Evolutionary conservation across 2,113 vertebrate species (phyloP), one percentile per base, ranked within the genome.

Genomic region (Daubentonia madagascariensis): DNA sequence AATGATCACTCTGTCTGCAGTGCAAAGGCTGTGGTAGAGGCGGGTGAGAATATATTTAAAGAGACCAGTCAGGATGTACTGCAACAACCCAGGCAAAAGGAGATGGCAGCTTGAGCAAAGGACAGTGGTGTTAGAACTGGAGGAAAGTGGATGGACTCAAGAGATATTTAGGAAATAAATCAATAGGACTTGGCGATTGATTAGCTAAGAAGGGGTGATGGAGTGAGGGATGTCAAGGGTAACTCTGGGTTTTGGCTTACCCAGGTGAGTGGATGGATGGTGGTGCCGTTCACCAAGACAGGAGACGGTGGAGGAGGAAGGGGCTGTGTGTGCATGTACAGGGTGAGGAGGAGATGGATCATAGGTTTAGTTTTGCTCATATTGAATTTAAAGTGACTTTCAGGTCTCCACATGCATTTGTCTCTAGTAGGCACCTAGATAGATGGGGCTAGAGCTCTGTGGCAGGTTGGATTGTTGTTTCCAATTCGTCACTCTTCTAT

Each of bases 341-440:
- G 22, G 30, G 30, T 50, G 6, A 83, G 67, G 37, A 43, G n/a
- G 30, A 91, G 61, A 83, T 59, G 48, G 20, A 91, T 88, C 75
- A 61, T 18, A 50, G 3, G 8, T 76, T 67, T 30, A 11, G 8
- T 84, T 94, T 79, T 93, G 50, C 25, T 89, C 54, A 67, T 0
- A 1, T 1, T 93, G 73, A 97, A 83, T 97, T 86, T 85, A 37
- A 92, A 85, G 43, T 57, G 67, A 76, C 32, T 96, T 80, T 18
- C 37, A 4, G 1, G 37, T 61, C 40, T 16, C 67, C 28, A 59
- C 48, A 85, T 43, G 40, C 67, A 68, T 97, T 81, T 86, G 9
- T 94, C 32, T 94, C 32, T 50, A 37, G 10, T 13, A 85, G 50
- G 48, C 32, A 94, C n/a, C 61, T 91, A 54, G 54, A 88, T 0